Conservation (phyloP, 2,888 invertebrate genomes). For the Achlya flavicornis region DNA sequence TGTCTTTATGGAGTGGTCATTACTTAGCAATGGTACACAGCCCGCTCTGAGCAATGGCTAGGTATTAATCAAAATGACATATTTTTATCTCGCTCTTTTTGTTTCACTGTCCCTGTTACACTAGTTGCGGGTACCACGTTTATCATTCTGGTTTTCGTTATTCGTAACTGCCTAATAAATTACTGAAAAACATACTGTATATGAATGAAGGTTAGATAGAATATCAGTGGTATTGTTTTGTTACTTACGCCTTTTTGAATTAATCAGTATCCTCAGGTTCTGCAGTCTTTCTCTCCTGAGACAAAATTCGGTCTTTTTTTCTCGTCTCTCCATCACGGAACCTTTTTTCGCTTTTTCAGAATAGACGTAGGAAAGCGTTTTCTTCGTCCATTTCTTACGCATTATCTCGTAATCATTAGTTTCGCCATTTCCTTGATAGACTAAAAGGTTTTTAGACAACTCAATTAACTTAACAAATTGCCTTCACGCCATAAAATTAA, state of each 20-base stretch:
- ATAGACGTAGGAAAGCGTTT: slow-evolving; percentile 74
- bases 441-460: slow-evolving; percentile 67
- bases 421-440: slow-evolving; percentile 69
- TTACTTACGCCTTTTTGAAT: slow-evolving; percentile 45
- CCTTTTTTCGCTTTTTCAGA: slow-evolving; percentile 80
- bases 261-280: slow-evolving; percentile 61
- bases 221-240: slow-evolving; percentile 23
- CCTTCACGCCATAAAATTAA: slow-evolving; percentile 42
- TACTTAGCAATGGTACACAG: slow-evolving; percentile 84
- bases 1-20: slow-evolving; percentile 84
- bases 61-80: slow-evolving; percentile 84
- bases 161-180: slow-evolving; percentile 42
- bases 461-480: slow-evolving; percentile 62
- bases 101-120: slow-evolving; percentile 61
- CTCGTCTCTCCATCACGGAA: slow-evolving; percentile 73
- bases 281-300: slow-evolving; percentile 82
- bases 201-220: slow-evolving; percentile 23
- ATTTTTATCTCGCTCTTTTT: slow-evolving; percentile 73
- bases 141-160: slow-evolving; percentile 57
- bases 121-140: slow-evolving; percentile 78
- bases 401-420: slow-evolving; percentile 81
- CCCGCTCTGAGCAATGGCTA: slow-evolving; percentile 82
- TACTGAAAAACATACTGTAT: slow-evolving; percentile 42
- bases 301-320: slow-evolving; percentile 81
- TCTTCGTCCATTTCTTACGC: slow-evolving; percentile 77